A percentile compares a stretch with the other conserved stretches of the same genome.
These are phyloP conservation scores for Stenolophus ochropezus DNA, from an alignment of 2,888 invertebrate species.

Conservation along the genomic window DNA sequence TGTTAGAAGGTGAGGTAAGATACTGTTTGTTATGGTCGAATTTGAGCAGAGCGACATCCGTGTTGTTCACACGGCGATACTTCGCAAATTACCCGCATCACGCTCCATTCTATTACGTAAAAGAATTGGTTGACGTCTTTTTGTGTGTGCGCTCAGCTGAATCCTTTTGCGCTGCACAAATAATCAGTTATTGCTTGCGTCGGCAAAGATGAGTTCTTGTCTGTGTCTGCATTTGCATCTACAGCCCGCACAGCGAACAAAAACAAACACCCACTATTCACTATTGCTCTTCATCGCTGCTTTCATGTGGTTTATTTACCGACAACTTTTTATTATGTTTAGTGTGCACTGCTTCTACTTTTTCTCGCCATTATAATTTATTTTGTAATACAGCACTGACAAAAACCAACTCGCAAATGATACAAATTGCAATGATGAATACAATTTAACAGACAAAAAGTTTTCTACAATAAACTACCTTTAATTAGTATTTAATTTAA, in stretches of 20 bases:
- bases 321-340: not conserved
- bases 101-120: not conserved
- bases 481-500: too few species aligned
- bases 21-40: too few species aligned
- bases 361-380: not conserved
- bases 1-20: too few species aligned
- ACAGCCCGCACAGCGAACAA: not conserved
- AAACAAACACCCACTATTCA: not conserved
- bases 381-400: not conserved
- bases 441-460: too few species aligned
- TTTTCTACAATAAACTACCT: too few species aligned
- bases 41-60: not conserved
- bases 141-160: constrained; percentile 29
- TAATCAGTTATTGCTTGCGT: constrained; percentile 37
- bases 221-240: constrained; percentile 20
- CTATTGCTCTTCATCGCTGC: not conserved
- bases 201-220: constrained; percentile 24
- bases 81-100: constrained; percentile 30
- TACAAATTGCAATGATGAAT: too few species aligned
- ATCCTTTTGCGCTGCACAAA: constrained; percentile 21
- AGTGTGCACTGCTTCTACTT: not conserved
- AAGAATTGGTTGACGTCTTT: constrained; percentile 26
- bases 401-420: too few species aligned
- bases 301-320: not conserved
- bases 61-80: not conserved